Evolutionary conservation across 2,888 invertebrate genomes (phyloP).

Genomic region (Napeogenes sylphis): DNA sequence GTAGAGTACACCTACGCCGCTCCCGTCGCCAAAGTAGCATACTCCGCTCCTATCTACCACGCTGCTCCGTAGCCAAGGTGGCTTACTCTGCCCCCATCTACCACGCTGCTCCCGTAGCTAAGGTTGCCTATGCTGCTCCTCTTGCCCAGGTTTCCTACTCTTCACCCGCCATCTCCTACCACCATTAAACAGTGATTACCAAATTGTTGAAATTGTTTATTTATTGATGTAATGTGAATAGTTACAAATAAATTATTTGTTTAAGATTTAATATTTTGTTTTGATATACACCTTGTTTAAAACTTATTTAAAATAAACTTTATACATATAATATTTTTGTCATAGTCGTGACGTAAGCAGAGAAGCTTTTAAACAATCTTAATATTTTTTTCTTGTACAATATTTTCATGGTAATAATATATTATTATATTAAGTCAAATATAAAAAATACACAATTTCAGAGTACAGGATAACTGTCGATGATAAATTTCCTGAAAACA

Average conservation of each 20-base stretch:
- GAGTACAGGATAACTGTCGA: no score
- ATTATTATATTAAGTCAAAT: no score
- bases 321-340: no score
- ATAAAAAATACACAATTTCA: no score
- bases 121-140: conserved; percentile 41
- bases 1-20: conserved; percentile 63
- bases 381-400: no score
- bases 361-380: no score
- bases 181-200: conserved; percentile 44
- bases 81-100: conserved; percentile 37
- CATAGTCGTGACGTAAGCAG: no score
- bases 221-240: conserved; percentile 30
- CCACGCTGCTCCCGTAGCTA: conserved; percentile 35
- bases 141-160: conserved; percentile 51
- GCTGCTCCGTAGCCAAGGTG: conserved; percentile 37
- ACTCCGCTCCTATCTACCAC: conserved; percentile 37
- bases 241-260: conserved; percentile 16
- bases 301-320: no score
- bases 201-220: conserved; percentile 25
- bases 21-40: conserved; percentile 37
- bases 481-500: no score
- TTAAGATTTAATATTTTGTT: no score
- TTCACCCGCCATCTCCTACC: conserved; percentile 58
- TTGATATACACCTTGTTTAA: no score
- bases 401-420: no score